Conservation (phyloP, 2,113 vertebrate genomes). For the Chauna torquata region DNA sequence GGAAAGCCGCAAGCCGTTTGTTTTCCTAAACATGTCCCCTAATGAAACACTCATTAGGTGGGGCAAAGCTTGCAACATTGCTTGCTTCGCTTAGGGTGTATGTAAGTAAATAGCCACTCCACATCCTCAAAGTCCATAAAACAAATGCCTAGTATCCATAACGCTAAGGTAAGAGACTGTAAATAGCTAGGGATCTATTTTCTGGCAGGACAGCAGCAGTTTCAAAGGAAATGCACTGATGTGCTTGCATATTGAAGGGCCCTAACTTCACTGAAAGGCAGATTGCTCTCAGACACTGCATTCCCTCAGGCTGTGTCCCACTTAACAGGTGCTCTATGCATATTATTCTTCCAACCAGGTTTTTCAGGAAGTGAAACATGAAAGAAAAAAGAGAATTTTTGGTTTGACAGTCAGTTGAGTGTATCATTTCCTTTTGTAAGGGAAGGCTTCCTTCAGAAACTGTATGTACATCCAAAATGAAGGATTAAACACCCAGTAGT, state of each 20-base stretch:
- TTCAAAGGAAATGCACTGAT: background rate
- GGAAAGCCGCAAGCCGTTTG: background rate
- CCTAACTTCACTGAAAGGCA: background rate
- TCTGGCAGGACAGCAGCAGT: background rate
- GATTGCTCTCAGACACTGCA: background rate
- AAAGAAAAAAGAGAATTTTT: background rate
- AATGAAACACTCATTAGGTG: background rate
- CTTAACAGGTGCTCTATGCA: background rate
- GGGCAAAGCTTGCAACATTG: background rate
- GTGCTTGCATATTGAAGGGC: background rate
- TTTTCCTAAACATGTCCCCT: background rate
- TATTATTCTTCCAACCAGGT: background rate
- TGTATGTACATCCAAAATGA: background rate
- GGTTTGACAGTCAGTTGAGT: background rate
- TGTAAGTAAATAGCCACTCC: background rate
- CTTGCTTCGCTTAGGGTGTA: background rate
- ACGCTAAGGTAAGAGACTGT: background rate
- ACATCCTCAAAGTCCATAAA: background rate
- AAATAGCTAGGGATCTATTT: background rate
- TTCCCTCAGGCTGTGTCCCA: background rate
- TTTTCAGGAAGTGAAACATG: background rate
- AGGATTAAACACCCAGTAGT: background rate
- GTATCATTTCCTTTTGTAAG: background rate
- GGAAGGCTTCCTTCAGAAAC: background rate
- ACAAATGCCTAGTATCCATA: background rate